Evolutionary conservation across 2,888 invertebrate species (phyloP).

Genomic region (Netelia melanura): DNA sequence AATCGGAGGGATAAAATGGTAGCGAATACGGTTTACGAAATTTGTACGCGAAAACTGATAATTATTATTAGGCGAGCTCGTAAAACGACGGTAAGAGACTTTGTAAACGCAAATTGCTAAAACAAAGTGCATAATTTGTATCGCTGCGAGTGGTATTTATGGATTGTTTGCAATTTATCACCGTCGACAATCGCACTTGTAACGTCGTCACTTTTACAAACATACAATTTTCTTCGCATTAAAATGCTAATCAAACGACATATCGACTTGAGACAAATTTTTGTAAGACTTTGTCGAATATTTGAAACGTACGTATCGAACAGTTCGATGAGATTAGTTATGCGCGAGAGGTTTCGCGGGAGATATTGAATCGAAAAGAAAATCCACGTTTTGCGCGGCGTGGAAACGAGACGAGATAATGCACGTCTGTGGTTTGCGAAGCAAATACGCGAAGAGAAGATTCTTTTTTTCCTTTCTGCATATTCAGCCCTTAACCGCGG

Average conservation of each 20-base stretch:
- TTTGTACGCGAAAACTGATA: background rate
- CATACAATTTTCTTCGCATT: background rate
- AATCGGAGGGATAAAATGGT: background rate
- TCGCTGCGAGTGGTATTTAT: background rate
- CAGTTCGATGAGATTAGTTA: slow-evolving; percentile 14
- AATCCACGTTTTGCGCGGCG: slow-evolving; percentile 17
- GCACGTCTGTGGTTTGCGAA: background rate
- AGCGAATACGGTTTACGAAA: background rate
- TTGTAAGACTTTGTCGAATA: background rate
- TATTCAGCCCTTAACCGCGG: no score
- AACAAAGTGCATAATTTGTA: background rate
- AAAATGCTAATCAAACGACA: slow-evolving; percentile 1
- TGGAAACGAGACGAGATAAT: background rate
- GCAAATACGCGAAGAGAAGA: no score
- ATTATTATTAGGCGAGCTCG: background rate
- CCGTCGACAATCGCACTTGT: background rate
- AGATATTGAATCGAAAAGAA: slow-evolving; percentile 14
- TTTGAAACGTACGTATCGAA: slow-evolving; percentile 1
- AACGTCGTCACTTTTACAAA: slow-evolving; percentile 1
- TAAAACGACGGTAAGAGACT: background rate
- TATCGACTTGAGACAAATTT: slow-evolving; percentile 8
- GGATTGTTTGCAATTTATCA: background rate
- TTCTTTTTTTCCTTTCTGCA: background rate
- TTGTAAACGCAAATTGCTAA: background rate
- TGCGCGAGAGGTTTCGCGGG: slow-evolving; percentile 27